Conservation (phyloP, 2,113 vertebrate species). For the Rhabdornis inornatus region DNA sequence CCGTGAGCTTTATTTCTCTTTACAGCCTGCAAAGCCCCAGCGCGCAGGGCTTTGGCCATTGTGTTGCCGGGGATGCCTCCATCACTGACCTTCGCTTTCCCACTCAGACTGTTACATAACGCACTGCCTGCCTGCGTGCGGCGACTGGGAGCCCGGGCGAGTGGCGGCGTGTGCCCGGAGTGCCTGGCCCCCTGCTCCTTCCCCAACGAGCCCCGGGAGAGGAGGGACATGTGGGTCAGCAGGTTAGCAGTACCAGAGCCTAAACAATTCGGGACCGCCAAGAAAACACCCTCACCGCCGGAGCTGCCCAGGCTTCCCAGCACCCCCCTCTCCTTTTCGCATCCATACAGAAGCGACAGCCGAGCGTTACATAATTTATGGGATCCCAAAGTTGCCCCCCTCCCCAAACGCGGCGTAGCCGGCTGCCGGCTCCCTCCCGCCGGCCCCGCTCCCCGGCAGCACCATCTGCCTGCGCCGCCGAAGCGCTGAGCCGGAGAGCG, state of each 20-base stretch:
- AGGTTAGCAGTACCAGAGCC: constrained; percentile 62
- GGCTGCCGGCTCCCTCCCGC: constrained; percentile 2
- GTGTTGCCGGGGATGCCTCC: constrained; percentile 61
- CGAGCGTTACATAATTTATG: constrained; percentile 65
- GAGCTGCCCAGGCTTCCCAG: neutral
- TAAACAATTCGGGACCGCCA: neutral
- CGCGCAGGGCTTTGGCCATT: constrained; percentile 47
- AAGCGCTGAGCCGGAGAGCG: neutral
- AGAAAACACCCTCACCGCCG: neutral
- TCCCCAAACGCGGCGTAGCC: neutral
- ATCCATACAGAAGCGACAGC: neutral
- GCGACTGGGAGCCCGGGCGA: neutral
- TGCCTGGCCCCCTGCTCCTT: neutral
- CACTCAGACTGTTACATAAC: constrained; percentile 76
- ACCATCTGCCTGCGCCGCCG: constrained; percentile 14
- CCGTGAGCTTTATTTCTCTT: neutral
- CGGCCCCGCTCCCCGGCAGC: constrained; percentile 4
- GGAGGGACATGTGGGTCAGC: constrained; percentile 68
- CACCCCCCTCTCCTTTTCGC: neutral
- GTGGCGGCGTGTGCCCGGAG: neutral
- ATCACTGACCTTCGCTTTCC: constrained; percentile 68
- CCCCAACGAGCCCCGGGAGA: neutral
- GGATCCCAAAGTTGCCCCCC: constrained; percentile 56
- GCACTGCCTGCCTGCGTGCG: constrained; percentile 55
- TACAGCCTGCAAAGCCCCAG: neutral